phyloP scores from a whole-genome alignment of 2,797 vertebrate species.

The Nannoperca australis region DNA sequence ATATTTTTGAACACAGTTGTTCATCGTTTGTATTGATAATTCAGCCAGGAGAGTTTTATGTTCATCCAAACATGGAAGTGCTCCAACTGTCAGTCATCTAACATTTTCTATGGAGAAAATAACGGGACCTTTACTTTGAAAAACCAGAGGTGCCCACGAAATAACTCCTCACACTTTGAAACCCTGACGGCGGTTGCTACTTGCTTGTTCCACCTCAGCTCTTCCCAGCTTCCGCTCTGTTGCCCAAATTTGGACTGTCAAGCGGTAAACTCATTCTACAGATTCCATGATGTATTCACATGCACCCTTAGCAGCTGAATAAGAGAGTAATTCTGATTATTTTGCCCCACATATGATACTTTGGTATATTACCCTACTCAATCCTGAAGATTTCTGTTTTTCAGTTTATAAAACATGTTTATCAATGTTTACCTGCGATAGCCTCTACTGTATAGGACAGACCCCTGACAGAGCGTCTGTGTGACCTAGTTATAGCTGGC shows the following conservation, averaged over 20 bases:
- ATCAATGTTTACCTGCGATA: background rate
- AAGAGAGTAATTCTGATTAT: background rate
- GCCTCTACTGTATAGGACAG: slow-evolving; percentile 17
- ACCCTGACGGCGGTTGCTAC: background rate
- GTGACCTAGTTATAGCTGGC: slow-evolving; percentile 78
- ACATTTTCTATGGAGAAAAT: background rate
- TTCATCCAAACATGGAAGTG: background rate
- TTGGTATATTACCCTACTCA: background rate
- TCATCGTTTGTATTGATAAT: background rate
- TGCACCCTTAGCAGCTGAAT: background rate
- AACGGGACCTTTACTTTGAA: background rate
- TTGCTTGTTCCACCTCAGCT: background rate
- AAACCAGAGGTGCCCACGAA: background rate
- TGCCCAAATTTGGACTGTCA: background rate
- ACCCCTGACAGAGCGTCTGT: slow-evolving; percentile 54
- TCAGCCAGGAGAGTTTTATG: background rate
- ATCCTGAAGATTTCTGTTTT: background rate
- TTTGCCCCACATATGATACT: background rate
- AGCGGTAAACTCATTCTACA: background rate
- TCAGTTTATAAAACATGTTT: background rate
- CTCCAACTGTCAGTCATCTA: background rate
- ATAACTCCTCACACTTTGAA: background rate
- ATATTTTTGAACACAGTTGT: too few relatives aligned
- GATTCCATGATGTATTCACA: background rate
- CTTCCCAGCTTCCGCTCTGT: background rate